Percentiles rank a stretch among this genome's conserved stretches.
Conservation (phyloP, 2,113 vertebrate species). For the Macquaria ambigua region DNA sequence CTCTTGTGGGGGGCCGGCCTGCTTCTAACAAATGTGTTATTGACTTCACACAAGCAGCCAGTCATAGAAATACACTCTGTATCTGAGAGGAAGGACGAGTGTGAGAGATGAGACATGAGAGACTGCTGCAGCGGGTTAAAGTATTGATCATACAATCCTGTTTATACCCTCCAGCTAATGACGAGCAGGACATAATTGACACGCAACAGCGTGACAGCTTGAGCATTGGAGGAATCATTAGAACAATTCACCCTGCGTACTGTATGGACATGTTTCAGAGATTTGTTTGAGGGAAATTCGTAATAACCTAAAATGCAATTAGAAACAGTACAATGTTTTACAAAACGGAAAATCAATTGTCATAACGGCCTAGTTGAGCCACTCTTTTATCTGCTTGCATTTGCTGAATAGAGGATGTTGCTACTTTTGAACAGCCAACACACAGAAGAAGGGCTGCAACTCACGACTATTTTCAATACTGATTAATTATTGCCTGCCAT, state of each 20-base stretch:
- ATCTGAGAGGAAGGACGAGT: conserved; percentile 30
- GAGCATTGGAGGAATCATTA: conserved; percentile 43
- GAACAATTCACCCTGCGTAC: conserved; percentile 24
- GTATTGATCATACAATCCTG: conserved; percentile 63
- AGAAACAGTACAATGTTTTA: conserved; percentile 45
- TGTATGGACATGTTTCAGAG: conserved; percentile 6
- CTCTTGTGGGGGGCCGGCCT: conserved; percentile 57
- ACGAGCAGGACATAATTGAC: conserved; percentile 59
- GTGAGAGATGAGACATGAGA: conserved; percentile 46
- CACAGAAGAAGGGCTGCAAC: neutral
- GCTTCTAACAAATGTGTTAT: conserved; percentile 75
- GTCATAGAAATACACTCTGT: conserved; percentile 52
- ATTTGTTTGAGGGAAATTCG: conserved; percentile 14
- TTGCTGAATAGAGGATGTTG: conserved; percentile 4
- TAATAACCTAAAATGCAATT: conserved; percentile 38
- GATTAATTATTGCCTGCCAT: neutral
- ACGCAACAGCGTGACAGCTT: conserved; percentile 47
- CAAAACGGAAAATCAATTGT: conserved; percentile 64
- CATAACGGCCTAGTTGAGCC: conserved; percentile 33
- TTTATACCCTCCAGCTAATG: conserved; percentile 54
- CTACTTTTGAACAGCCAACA: neutral
- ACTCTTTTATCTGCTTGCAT: neutral
- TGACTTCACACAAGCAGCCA: conserved; percentile 68
- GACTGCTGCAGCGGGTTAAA: conserved; percentile 48
- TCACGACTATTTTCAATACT: neutral